Evolutionary conservation across 2,888 invertebrate genomes (phyloP).

Genomic region (Cosmopolites sordidus): DNA sequence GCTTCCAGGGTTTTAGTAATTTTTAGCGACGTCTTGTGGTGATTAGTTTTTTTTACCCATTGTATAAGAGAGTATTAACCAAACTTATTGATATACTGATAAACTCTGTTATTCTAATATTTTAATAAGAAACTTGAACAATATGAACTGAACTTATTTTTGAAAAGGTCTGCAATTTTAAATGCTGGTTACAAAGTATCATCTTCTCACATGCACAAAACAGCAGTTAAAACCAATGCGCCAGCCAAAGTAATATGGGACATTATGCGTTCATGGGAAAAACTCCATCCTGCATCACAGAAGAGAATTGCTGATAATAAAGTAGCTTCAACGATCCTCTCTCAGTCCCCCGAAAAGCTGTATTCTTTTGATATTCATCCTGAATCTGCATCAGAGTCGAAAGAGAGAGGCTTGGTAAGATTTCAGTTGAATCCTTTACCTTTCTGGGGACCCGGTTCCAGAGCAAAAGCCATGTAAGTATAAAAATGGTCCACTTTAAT

Average conservation of each 20-base stretch:
- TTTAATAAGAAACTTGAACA: neutral
- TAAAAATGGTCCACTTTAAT: too few species aligned
- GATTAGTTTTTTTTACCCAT: too few species aligned
- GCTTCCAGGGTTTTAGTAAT: too few species aligned
- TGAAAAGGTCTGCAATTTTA: conserved; percentile 87
- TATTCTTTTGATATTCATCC: conserved; percentile 57
- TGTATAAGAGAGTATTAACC: too few species aligned
- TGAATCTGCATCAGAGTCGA: conserved; percentile 77
- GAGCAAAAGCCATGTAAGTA: conserved; percentile 70
- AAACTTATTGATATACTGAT: too few species aligned
- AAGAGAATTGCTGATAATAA: conserved; percentile 54
- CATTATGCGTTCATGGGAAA: conserved; percentile 78
- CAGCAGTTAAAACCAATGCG: conserved; percentile 90
- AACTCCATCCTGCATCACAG: conserved; percentile 61
- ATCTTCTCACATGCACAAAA: conserved; percentile 82
- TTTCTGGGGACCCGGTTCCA: conserved; percentile 88
- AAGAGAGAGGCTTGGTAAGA: conserved; percentile 66
- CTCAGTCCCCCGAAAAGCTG: conserved; percentile 49
- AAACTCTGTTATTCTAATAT: too few species aligned
- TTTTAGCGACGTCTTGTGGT: too few species aligned
- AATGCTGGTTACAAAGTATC: conserved; percentile 90
- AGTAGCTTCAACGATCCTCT: conserved; percentile 55
- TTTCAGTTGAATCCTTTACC: conserved; percentile 84
- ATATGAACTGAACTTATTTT: conserved; percentile 33
- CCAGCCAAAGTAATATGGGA: conserved; percentile 88